Evolutionary conservation across 92 coral and sea anemone genomes (phyloP).

Genomic region (Heliopora coerulea): DNA sequence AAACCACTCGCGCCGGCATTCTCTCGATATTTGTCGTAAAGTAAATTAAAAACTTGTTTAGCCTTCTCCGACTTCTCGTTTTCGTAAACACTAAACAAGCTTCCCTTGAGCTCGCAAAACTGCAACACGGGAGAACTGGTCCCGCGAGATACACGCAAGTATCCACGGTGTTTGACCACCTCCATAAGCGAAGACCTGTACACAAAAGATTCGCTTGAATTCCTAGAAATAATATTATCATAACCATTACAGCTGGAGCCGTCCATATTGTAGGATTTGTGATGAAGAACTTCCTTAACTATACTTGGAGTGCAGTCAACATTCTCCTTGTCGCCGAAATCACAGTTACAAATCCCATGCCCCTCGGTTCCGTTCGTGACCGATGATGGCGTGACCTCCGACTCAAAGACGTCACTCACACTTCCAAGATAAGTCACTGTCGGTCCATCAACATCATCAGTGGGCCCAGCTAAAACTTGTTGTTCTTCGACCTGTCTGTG

Average conservation of each 20-base stretch:
- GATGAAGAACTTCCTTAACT: conserved; percentile 19
- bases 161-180: conserved; percentile 35
- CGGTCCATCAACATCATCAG: conserved; percentile 25
- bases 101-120: conserved; percentile 31
- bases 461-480: background rate
- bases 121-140: background rate
- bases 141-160: conserved; percentile 12
- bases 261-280: conserved; percentile 29
- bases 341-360: background rate
- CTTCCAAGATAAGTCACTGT: conserved; percentile 4
- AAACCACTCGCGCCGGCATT: background rate
- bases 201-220: conserved; percentile 14
- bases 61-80: conserved; percentile 34
- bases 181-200: conserved; percentile 50
- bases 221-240: conserved; percentile 21
- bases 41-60: conserved; percentile 24
- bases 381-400: conserved; percentile 6
- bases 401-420: background rate
- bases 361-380: background rate
- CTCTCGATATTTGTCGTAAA: conserved; percentile 38
- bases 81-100: conserved; percentile 33
- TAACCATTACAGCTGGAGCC: conserved; percentile 6
- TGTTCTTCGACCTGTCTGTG: background rate
- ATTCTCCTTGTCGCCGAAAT: conserved; percentile 13
- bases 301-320: conserved; percentile 21